Conservation (phyloP, 2,888 invertebrate species). For the Ormyrus nitidulus region DNA sequence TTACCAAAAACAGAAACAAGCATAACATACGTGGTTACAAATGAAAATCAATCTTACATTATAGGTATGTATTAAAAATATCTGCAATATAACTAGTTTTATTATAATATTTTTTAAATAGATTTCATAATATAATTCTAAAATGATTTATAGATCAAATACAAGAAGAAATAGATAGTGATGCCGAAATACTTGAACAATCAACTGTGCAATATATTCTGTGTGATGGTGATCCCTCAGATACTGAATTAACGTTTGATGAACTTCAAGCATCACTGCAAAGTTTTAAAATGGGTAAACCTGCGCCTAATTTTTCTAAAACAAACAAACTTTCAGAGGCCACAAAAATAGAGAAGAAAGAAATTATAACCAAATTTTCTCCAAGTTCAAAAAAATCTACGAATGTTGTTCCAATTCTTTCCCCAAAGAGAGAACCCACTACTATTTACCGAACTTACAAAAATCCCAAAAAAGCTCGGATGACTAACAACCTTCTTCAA, state of each 20-base stretch:
- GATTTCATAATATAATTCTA: constrained; percentile 13
- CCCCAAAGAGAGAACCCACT: constrained; percentile 25
- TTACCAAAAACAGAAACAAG: constrained; percentile 19
- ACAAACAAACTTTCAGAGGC: background rate
- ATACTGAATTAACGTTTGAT: constrained; percentile 71
- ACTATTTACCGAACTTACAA: constrained; percentile 41
- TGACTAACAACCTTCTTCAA: constrained; percentile 44
- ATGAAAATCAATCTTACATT: constrained; percentile 40
- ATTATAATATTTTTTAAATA: background rate
- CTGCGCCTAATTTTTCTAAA: background rate
- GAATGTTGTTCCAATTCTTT: constrained; percentile 17
- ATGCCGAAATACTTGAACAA: constrained; percentile 67
- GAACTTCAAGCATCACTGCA: constrained; percentile 68
- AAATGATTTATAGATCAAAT: constrained; percentile 41
- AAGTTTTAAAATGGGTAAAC: constrained; percentile 57
- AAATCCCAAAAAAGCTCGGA: constrained; percentile 41
- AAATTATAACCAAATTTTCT: constrained; percentile 16
- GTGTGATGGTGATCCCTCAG: constrained; percentile 67
- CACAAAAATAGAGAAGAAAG: constrained; percentile 27
- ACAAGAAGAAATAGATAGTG: constrained; percentile 61
- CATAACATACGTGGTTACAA: constrained; percentile 35
- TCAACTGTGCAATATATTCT: constrained; percentile 72
- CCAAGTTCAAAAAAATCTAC: constrained; percentile 16
- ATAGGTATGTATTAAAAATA: constrained; percentile 34
- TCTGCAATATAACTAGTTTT: background rate